Evolutionary conservation across 2,113 vertebrate species (phyloP).

Genomic region (Halcyon malimbica): DNA sequence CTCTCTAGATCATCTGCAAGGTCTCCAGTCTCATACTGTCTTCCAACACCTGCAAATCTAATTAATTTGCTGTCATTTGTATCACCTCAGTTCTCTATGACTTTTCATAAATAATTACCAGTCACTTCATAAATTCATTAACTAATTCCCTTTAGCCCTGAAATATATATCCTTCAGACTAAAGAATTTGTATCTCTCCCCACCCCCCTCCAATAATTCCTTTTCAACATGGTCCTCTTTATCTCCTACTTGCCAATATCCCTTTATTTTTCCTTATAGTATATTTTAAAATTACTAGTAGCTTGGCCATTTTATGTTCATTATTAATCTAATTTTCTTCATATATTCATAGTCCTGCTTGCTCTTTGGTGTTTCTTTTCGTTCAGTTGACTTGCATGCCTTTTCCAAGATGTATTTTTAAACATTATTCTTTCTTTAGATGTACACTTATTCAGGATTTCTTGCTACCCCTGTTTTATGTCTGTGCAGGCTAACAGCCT

Average conservation of each 20-base stretch:
- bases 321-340: conserved; percentile 12
- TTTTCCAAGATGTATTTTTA: conserved; percentile 7
- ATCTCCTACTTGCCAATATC: conserved; percentile 2
- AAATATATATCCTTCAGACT: conserved; percentile 55
- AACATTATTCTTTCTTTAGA: neutral
- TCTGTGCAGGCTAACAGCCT: neutral
- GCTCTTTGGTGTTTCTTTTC: neutral
- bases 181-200: neutral
- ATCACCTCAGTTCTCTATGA: conserved; percentile 42
- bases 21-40: conserved; percentile 33
- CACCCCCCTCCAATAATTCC: neutral
- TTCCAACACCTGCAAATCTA: conserved; percentile 58
- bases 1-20: conserved; percentile 41
- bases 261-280: neutral
- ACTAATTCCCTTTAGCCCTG: conserved; percentile 60
- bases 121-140: conserved; percentile 69
- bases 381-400: neutral
- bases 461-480: neutral
- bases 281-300: conserved; percentile 17
- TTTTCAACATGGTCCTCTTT: conserved; percentile 31
- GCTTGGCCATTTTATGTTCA: neutral
- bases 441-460: neutral
- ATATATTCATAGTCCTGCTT: neutral
- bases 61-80: conserved; percentile 70
- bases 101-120: conserved; percentile 70